Conservation (phyloP, 1,140 invertebrate species). For the Leptinotarsa undecemlineata region DNA sequence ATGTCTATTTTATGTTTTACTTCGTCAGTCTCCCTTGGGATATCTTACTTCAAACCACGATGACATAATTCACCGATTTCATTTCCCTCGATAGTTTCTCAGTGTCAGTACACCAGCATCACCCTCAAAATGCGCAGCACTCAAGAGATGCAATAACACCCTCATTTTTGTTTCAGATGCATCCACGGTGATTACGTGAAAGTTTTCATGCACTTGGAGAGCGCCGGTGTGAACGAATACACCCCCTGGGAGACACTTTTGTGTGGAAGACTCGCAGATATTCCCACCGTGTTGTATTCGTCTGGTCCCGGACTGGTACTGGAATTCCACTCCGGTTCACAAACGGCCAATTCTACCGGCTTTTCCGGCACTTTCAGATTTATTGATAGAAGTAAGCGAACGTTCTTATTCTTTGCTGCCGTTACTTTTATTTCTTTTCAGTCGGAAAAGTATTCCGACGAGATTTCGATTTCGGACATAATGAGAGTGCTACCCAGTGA, state of each 20-base stretch:
- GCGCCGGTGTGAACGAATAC: conserved; percentile 75
- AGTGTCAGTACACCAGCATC: too few relatives aligned
- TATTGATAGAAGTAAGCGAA: conserved; percentile 76
- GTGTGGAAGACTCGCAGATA: conserved; percentile 73
- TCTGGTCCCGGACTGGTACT: conserved; percentile 77
- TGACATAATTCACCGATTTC: too few relatives aligned
- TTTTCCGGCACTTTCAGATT: conserved; percentile 81
- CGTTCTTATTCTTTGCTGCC: conserved; percentile 2
- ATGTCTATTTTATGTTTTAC: too few relatives aligned
- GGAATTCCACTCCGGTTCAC: conserved; percentile 74
- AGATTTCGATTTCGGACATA: too few relatives aligned
- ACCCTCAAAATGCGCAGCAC: too few relatives aligned
- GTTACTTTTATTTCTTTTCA: background rate
- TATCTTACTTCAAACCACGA: too few relatives aligned
- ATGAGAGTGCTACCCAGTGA: too few relatives aligned
- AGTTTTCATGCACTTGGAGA: conserved; percentile 75
- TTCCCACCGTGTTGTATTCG: conserved; percentile 79
- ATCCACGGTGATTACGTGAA: conserved; percentile 76
- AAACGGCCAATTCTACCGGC: conserved; percentile 67
- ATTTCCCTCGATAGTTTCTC: too few relatives aligned
- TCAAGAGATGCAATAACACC: background rate
- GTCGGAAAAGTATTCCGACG: too few relatives aligned
- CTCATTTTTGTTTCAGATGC: conserved; percentile 67
- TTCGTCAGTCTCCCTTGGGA: too few relatives aligned
- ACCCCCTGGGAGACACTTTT: conserved; percentile 75